Evolutionary conservation across 2,797 vertebrate species (phyloP).

Genomic region (Characodon lateralis): DNA sequence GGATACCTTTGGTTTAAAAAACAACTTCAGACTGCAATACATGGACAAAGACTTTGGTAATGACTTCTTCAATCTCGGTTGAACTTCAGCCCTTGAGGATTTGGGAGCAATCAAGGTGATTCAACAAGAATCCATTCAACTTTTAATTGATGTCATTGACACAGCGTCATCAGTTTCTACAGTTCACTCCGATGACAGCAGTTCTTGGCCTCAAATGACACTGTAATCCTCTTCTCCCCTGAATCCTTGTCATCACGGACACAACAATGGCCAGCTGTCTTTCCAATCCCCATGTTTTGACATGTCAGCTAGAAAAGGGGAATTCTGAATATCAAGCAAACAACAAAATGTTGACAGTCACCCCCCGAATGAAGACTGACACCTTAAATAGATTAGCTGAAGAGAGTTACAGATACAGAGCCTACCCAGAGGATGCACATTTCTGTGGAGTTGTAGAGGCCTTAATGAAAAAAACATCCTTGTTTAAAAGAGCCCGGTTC

Average conservation of each 20-base stretch:
- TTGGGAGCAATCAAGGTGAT: slow-evolving; percentile 48
- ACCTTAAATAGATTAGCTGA: too few species aligned
- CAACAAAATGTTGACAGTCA: too few species aligned
- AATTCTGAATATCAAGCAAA: too few species aligned
- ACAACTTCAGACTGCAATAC: slow-evolving; percentile 18
- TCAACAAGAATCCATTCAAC: slow-evolving; percentile 23
- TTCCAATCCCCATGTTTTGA: too few species aligned
- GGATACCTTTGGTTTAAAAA: slow-evolving; percentile 27
- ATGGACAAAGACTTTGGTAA: slow-evolving; percentile 27
- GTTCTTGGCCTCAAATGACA: too few species aligned
- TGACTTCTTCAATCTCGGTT: slow-evolving; percentile 40
- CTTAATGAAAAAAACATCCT: slow-evolving; percentile 2
- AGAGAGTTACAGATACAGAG: too few species aligned
- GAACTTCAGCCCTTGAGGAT: slow-evolving; percentile 34
- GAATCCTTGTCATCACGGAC: too few species aligned
- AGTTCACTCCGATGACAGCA: too few species aligned
- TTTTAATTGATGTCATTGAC: slow-evolving; percentile 10
- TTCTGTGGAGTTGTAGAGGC: slow-evolving; percentile 5
- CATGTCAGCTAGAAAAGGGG: too few species aligned
- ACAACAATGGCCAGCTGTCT: too few species aligned
- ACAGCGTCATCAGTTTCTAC: not conserved
- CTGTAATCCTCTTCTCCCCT: too few species aligned
- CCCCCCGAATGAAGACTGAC: too few species aligned
- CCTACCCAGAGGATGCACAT: not conserved
- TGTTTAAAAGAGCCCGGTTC: not conserved